Base-by-base conservation (phyloP, 2,888 invertebrate species). In the Ophraella communa region DNA sequence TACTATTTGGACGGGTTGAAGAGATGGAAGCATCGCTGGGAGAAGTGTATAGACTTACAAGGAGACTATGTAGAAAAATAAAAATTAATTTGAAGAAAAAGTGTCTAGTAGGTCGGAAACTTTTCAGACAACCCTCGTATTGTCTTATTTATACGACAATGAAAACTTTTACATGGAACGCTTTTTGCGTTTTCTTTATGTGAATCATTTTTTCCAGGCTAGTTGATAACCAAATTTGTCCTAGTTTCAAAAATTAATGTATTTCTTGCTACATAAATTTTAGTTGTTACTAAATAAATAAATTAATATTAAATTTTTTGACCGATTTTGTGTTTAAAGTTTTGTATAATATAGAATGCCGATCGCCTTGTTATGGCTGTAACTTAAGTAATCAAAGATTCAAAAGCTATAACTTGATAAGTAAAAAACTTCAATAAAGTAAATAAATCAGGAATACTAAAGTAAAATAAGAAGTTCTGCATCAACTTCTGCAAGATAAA, bases 351-450 rank as follows among this genome's bases (percentile, higher is more conserved):
- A n/a, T 4, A 21, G 21, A 45, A 21, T 20, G 45, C 20, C 10
- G 21, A 20, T 11, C 20, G 3, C 20, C 18, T 44, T 18, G 44
- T 14, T 47, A 27, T 51, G 17, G 23, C 27, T 24, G 14, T 10
- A 51, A 51, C 14, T 10, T 51, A 2, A 23, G 24, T 49, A 49
- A 49, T 49, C 49, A 49, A 23, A 23, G 8, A 49, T 21, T 49
- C 23, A 49, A n/a, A n/a, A 51, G 49, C 14, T 27, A 27, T 14
- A 51, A 27, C 49, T 17, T n/a, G 49, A 14, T 51, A 30, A 51
- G 49, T 51, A 27, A 47, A 8, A 39, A 45, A 44, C 20, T 56
- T 56, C 20, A 33, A 55, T 55, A 20, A 45, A 56, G 45, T 56
- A 45, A 45, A 56, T 56, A 27, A 56, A 45, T 18, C 45, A 45